phyloP scores from a whole-genome alignment of 2,113 vertebrate species.

The Platanista minor region DNA sequence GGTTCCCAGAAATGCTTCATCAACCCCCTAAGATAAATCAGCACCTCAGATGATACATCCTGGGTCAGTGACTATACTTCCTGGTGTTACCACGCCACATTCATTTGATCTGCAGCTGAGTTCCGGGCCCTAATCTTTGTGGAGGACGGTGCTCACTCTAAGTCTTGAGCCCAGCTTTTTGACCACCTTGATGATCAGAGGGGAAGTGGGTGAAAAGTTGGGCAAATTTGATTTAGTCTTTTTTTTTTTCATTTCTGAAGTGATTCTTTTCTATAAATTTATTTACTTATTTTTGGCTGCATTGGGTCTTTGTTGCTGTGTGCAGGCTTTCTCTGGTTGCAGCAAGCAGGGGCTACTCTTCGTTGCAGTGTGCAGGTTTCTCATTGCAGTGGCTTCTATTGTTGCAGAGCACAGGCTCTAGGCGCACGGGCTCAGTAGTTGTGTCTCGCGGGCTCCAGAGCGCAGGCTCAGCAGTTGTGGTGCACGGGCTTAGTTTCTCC shows the following conservation, averaged over 20 bases:
- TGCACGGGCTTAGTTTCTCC: too few species aligned
- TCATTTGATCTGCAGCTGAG: neutral
- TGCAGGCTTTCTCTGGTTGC: neutral
- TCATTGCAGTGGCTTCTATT: neutral
- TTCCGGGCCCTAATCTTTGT: neutral
- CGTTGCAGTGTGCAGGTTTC: neutral
- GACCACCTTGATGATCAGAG: neutral
- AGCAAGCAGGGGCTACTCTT: neutral
- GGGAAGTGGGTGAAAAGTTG: neutral
- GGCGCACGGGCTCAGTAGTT: neutral
- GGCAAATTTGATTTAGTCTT: neutral
- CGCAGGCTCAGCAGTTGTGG: neutral
- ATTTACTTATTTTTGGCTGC: neutral
- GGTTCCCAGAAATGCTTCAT: neutral
- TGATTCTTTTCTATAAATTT: too few species aligned
- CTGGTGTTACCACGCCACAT: neutral
- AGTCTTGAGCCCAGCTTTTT: neutral
- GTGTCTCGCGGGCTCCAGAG: neutral
- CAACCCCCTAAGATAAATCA: neutral
- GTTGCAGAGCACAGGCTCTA: neutral
- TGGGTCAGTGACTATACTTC: neutral
- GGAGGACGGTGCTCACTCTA: accelerated
- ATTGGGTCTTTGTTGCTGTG: neutral
- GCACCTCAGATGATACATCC: neutral
- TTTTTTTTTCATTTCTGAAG: neutral